A percentile compares a stretch with the other conserved stretches of the same genome.
These are phyloP conservation scores for Drosophila insularis DNA, from an alignment of 1,140 invertebrate species.

Conservation along the genomic window DNA sequence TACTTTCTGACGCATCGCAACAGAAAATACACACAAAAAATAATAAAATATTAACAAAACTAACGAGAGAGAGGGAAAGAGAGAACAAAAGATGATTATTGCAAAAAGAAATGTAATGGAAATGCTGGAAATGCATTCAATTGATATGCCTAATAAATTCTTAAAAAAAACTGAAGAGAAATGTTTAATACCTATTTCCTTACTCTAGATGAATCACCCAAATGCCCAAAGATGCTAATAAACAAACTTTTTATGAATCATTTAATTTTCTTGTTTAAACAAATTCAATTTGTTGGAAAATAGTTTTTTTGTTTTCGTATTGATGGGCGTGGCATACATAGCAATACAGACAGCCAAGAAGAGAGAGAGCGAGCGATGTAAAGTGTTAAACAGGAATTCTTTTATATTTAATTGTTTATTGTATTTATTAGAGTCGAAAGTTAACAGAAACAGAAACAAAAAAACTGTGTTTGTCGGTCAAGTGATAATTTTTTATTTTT, in stretches of 20 bases:
- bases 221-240: neutral
- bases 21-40: neutral
- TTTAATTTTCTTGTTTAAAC: neutral
- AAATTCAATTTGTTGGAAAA: neutral
- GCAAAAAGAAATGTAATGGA: slow-evolving; percentile 24
- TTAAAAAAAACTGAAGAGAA: neutral
- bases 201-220: neutral
- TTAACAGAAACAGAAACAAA: neutral
- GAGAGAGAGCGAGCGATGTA: neutral
- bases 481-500: neutral
- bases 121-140: slow-evolving; percentile 22
- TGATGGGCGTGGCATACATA: neutral
- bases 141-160: slow-evolving; percentile 26
- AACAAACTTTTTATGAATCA: slow-evolving; percentile 25
- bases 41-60: neutral
- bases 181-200: no score
- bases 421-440: slow-evolving; percentile 8
- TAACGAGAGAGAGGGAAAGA: neutral
- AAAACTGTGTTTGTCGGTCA: slow-evolving; percentile 10
- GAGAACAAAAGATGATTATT: neutral
- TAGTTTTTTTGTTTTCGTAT: neutral
- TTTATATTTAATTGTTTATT: slow-evolving; percentile 6
- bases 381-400: neutral
- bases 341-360: neutral
- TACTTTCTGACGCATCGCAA: slow-evolving; percentile 53